Base-by-base conservation (phyloP, 2,113 vertebrate species). In the Loxodonta africana region DNA sequence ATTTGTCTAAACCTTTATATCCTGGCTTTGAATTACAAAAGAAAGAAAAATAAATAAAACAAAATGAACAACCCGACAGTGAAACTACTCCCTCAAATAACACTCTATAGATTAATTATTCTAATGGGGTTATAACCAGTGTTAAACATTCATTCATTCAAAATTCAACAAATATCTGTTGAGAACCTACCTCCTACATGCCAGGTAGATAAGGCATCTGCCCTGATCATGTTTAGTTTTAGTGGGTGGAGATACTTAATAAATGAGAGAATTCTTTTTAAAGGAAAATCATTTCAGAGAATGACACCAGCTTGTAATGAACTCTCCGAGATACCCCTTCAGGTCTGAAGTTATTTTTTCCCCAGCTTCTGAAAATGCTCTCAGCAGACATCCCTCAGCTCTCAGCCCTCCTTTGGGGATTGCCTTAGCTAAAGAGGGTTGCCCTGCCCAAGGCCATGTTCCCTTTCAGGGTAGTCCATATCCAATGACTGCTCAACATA, bases 11-110 rank as follows among this genome's bases (percentile, higher is more conserved):
- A 74, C 26, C 7, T 91, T 60, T 86, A 65, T 81, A 63, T 65
- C 53, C 88, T 95, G 33, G 8, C 11, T 92, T 41, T 89, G 28
- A 93, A 76, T 41, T 90, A 53, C 5, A 83, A 90, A 28, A 53
- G 57, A 30, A 12, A n/a, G 33, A 51, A 51, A 67, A 46, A 78
- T 5, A 83, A 4, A 48, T 12, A 37, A 57, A 18, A 46, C 6
- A 82, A 89, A 89, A 62, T 57, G 53, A 57, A 57, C 33, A 91
- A 33, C 51, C 30, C 62, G 25, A 46, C 48, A 48, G 48, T 71
- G n/a, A 76, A 76, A 57, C 26, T 65, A 3, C 48, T 82, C 60
- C 77, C 26, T 91, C 20, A 62, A 63, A 44, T 73, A 73, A 53
- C 44, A 73, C n/a, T 86, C 5, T 51, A 44, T 21, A 95, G 9